Evolutionary conservation across 1,140 invertebrate species (phyloP), one percentile per base, ranked within the genome.

Genomic region (Drosophila elegans): DNA sequence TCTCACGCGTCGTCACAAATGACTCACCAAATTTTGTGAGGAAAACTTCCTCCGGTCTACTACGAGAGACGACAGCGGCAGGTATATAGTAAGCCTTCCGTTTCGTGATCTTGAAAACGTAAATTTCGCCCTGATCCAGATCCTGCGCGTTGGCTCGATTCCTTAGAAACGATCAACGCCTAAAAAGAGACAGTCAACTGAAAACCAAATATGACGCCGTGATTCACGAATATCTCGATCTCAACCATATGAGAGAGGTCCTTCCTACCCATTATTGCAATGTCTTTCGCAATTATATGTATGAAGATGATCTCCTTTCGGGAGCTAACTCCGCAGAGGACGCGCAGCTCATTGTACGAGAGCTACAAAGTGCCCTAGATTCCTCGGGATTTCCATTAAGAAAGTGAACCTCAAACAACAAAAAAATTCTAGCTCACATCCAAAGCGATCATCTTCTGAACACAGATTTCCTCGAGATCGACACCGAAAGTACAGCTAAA

Each of bases 1-100:
- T 46, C 44, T 21, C 34, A 46, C 10, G 21, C 4, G 2, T 7
- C 13, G 12, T 5, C 25, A 42, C 7, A 27, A 16, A 5, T 11
- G 42, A 25, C 39, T 56, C 11, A 56, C 54, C 25, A 56, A 56
- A 25, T 56, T 56, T 27, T 57, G 55, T 29, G 27, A 45, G 5
- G 29, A 42, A 25, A 44, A 57, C 6, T 57, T 57, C 41, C 29
- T 51, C 12, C 27, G n/a, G 27, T 13, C 29, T 3, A 51, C 48
- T 3, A 51, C 29, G n/a, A 51, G 27, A 32, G 41, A 25, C 10
- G 9, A 10, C 3, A 42, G 12, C 12, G 10, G 25, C 0, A 44
- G 11, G 25, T 56, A 56, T 25, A 32, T 42, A 10, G 54, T 56
- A 56, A 13, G 38, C 25, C 38, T 44, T n/a, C 39, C 12, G 9